Evolutionary conservation across 1,140 invertebrate species (phyloP), one percentile per base, ranked within the genome.

Genomic region (Drosophila lacertosa): DNA sequence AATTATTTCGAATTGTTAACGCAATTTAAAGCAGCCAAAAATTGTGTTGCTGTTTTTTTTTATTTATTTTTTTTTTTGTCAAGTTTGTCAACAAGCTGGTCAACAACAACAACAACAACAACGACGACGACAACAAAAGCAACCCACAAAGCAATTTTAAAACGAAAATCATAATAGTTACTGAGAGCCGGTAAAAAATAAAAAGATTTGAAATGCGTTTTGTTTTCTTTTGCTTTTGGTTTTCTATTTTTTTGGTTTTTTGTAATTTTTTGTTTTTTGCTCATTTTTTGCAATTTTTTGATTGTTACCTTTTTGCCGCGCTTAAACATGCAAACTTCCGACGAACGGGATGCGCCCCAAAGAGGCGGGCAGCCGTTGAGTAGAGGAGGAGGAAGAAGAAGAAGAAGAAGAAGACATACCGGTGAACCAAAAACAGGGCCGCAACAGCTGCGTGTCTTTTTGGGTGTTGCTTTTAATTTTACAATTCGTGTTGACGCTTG

Each of bases 1-100:
- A 84, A 83, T 79, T 75, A 83, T 62, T 63, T 65, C 37, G 37
- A 75, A 66, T 79, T 62, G 67, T 39, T 45, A 77, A 51, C 42
- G 63, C 39, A 66, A 66, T 64, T 72, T 50, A 7, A 33, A 18
- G 11, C 39, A 50, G 44, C 15, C 48, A 32, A 35, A 51, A 47
- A 20, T 35, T 35, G 18, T 45, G 18, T 53, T 26, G 29, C n/a
- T 62, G 20, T 45, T 35, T 48, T n/a, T n/a, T n/a, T n/a, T n/a
- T n/a, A n/a, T n/a, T n/a, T n/a, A n/a, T n/a, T n/a, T n/a, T n/a
- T n/a, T n/a, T n/a, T n/a, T 35, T 29, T 53, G 57, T 39, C 47
- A 51, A 45, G 39, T 44, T 51, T 68, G 40, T 53, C 37, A 32
- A 59, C 62, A 70, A 33, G 13, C 62, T 44, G 53, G 40, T 47